Evolutionary conservation across 2,113 vertebrate genomes (phyloP).

Genomic region (Myodes glareolus): DNA sequence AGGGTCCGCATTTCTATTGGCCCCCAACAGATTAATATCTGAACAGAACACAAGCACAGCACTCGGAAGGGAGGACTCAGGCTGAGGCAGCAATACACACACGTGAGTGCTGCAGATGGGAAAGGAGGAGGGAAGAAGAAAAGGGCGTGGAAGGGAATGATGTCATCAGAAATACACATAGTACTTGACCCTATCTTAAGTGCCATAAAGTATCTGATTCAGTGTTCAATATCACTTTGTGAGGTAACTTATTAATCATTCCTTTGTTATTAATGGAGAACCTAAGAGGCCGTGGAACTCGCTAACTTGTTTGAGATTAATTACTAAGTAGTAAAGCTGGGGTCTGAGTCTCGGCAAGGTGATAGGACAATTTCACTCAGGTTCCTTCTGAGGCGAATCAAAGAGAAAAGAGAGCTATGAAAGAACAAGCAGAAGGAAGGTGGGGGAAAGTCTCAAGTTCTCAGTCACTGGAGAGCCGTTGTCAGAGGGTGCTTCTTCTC

Average conservation of each 20-base stretch:
- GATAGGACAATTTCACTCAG: background rate
- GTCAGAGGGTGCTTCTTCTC: background rate
- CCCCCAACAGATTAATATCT: background rate
- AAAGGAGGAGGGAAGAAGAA: background rate
- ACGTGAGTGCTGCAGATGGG: background rate
- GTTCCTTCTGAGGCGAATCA: background rate
- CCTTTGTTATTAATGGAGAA: background rate
- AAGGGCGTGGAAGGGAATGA: background rate
- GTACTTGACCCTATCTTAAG: background rate
- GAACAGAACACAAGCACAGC: background rate
- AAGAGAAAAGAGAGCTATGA: background rate
- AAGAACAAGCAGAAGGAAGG: background rate
- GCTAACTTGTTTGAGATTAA: background rate
- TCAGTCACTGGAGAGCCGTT: background rate
- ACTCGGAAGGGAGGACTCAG: background rate
- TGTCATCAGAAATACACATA: background rate
- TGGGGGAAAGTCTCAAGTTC: background rate
- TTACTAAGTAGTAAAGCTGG: background rate
- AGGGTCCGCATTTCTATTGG: slow-evolving; percentile 2
- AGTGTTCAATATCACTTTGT: background rate
- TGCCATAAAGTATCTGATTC: background rate
- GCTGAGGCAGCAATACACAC: background rate
- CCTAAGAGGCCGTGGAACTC: background rate
- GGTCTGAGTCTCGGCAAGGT: background rate
- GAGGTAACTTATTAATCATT: background rate